Conservation (phyloP, 1,140 invertebrate species). For the Lethocerus indicus region DNA sequence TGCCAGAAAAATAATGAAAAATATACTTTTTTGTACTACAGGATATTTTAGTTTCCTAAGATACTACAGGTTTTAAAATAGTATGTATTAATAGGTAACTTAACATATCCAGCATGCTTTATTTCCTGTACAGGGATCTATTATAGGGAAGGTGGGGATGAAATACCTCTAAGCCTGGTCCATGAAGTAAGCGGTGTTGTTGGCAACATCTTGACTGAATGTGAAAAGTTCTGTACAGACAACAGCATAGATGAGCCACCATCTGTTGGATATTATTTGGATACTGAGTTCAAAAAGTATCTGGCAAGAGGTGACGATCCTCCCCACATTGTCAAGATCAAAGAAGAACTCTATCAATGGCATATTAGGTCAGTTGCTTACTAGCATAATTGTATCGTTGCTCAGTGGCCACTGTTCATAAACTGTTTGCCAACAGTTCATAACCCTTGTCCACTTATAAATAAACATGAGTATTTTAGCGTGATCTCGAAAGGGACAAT, state of each 20-base stretch:
- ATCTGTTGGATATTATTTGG: slow-evolving; percentile 28
- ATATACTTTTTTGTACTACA: background rate
- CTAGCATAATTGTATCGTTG: background rate
- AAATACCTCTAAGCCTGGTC: slow-evolving; percentile 27
- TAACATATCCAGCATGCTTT: background rate
- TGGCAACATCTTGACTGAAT: slow-evolving; percentile 29
- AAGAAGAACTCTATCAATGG: slow-evolving; percentile 41
- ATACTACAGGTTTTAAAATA: background rate
- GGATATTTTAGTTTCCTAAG: background rate
- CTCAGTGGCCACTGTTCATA: background rate
- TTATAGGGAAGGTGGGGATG: slow-evolving; percentile 30
- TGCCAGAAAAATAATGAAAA: background rate
- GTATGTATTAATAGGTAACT: background rate
- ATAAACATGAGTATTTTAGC: background rate
- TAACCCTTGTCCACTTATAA: background rate
- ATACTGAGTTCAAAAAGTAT: slow-evolving; percentile 28
- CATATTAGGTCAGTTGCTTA: slow-evolving; percentile 24
- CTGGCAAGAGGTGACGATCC: slow-evolving; percentile 22
- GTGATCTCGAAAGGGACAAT: background rate
- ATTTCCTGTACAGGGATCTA: slow-evolving; percentile 19
- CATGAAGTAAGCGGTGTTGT: slow-evolving; percentile 31
- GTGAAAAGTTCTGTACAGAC: slow-evolving; percentile 27
- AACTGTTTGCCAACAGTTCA: background rate
- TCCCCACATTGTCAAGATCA: slow-evolving; percentile 21
- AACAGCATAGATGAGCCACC: slow-evolving; percentile 21